phyloP scores from a whole-genome alignment of 2,113 vertebrate species.

The Guaruba guarouba region DNA sequence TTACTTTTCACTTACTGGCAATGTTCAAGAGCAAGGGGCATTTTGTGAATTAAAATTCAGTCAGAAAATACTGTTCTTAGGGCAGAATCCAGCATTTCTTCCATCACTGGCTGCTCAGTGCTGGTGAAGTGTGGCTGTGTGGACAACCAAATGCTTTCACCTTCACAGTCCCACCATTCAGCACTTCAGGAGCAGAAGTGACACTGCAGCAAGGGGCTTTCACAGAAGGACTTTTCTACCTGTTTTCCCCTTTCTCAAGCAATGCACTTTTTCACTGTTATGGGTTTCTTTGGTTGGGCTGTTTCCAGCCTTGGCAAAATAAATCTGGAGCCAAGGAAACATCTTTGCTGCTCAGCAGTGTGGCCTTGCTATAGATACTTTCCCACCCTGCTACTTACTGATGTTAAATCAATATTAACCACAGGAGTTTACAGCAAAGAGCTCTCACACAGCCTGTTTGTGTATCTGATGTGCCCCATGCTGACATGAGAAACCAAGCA shows the following conservation, averaged over 20 bases:
- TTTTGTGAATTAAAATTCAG: not conserved
- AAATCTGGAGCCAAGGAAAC: not conserved
- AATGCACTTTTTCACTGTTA: not conserved
- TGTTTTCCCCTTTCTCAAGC: not conserved
- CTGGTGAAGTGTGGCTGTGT: fast-evolving
- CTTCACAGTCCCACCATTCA: fast-evolving
- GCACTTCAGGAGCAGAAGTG: not conserved
- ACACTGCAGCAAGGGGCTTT: not conserved
- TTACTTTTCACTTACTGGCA: not conserved
- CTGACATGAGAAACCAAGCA: not conserved
- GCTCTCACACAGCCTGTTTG: not conserved
- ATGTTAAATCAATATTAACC: not conserved
- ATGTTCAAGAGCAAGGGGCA: not conserved
- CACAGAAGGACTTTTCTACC: not conserved
- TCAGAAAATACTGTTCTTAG: not conserved
- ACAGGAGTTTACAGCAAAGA: not conserved
- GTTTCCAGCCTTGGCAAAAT: not conserved
- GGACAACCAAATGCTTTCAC: not conserved
- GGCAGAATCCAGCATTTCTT: not conserved
- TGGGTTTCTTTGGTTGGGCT: not conserved
- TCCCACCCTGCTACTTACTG: not conserved
- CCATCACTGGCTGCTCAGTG: not conserved
- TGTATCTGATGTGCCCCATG: not conserved
- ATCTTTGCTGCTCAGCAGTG: not conserved
- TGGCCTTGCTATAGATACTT: not conserved